These are phyloP conservation scores for Drosophila mayri DNA, from an alignment of 1,140 invertebrate genomes.

Conservation along the genomic window DNA sequence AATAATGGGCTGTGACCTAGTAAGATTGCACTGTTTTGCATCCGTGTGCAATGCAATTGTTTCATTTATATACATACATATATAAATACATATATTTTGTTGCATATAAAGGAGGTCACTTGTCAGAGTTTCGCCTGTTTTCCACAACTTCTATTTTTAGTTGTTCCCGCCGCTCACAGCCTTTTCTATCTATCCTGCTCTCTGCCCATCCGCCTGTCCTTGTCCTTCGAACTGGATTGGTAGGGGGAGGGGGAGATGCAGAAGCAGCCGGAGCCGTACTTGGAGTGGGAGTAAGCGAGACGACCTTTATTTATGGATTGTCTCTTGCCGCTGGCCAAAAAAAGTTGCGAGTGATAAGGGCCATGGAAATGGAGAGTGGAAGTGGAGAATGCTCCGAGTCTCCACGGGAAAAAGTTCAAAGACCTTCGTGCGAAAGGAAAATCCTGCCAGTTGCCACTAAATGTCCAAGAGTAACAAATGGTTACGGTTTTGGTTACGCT, in stretches of 20 bases:
- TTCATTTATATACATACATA: neutral
- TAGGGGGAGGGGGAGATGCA: neutral
- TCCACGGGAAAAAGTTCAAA: conserved; percentile 22
- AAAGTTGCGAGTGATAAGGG: conserved; percentile 7
- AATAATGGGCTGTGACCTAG: conserved; percentile 13
- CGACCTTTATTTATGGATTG: conserved; percentile 32
- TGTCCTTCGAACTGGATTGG: neutral
- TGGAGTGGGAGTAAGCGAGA: conserved; percentile 30
- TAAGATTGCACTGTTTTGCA: conserved; percentile 29
- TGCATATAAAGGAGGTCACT: conserved; percentile 22
- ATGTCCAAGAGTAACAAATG: conserved; percentile 27
- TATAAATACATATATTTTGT: neutral
- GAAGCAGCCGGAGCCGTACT: neutral
- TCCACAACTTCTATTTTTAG: conserved; percentile 32
- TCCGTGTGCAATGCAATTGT: conserved; percentile 13
- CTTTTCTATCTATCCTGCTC: conserved; percentile 22
- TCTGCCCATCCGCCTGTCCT: conserved; percentile 11
- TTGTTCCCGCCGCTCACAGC: conserved; percentile 4
- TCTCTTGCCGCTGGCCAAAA: conserved; percentile 10
- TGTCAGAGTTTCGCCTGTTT: conserved; percentile 24
- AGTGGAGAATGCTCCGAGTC: neutral
- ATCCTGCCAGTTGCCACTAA: conserved; percentile 19
- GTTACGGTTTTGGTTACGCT: conserved; percentile 14
- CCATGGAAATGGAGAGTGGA: conserved; percentile 14
- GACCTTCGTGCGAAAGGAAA: conserved; percentile 6